Percentiles rank a stretch among this genome's conserved stretches.
Evolutionary conservation across 2,888 invertebrate genomes (phyloP).

Genomic region (Orthosia gracilis): DNA sequence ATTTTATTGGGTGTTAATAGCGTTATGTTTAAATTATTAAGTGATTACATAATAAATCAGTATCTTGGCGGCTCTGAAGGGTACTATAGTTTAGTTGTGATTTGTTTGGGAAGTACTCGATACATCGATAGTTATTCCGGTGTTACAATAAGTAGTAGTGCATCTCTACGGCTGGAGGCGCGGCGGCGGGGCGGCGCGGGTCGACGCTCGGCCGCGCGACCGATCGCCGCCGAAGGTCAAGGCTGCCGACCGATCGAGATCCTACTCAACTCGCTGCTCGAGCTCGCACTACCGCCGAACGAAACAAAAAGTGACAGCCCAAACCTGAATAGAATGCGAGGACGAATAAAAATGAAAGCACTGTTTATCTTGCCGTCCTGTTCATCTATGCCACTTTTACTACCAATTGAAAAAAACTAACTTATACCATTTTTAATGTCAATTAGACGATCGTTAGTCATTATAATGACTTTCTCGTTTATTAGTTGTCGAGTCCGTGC

Average conservation of each 20-base stretch:
- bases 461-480: constrained; percentile 76
- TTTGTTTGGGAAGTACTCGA: constrained; percentile 44
- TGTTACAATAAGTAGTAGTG: constrained; percentile 63
- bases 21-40: constrained; percentile 20
- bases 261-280: constrained; percentile 69
- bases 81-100: not conserved
- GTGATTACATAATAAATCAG: constrained; percentile 36
- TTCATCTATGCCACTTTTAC: constrained; percentile 67
- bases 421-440: constrained; percentile 27
- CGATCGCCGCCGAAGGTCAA: constrained; percentile 89
- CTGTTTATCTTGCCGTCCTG: constrained; percentile 70
- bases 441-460: constrained; percentile 71
- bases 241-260: constrained; percentile 84
- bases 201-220: constrained; percentile 88
- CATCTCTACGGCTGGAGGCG: constrained; percentile 74
- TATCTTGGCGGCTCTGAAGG: not conserved
- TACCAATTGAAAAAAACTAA: constrained; percentile 42
- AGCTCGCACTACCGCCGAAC: constrained; percentile 76
- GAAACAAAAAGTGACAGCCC: constrained; percentile 91
- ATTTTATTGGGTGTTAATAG: constrained; percentile 25
- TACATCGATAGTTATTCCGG: constrained; percentile 58
- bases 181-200: constrained; percentile 75
- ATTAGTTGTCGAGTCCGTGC: constrained; percentile 72
- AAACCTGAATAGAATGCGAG: constrained; percentile 90
- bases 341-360: constrained; percentile 91